phyloP scores from a whole-genome alignment of 2,113 vertebrate species.

The Phyllopteryx taeniolatus region DNA sequence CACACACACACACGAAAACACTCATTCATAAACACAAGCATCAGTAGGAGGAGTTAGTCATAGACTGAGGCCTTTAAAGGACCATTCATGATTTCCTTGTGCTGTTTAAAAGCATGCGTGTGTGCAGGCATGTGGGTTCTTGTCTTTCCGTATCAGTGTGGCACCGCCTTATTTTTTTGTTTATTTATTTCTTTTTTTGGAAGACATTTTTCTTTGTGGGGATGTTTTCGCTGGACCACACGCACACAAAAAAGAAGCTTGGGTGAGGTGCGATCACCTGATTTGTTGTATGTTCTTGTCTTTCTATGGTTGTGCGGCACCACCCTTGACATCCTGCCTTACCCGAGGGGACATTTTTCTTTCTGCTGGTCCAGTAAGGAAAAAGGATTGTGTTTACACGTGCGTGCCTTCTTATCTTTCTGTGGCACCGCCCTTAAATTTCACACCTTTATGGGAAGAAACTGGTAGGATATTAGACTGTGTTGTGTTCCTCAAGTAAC shows the following conservation, averaged over 20 bases:
- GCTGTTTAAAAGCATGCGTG: neutral
- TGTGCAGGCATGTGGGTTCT: neutral
- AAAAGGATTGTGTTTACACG: too few species aligned
- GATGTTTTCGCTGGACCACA: neutral
- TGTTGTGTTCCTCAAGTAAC: conserved; percentile 47
- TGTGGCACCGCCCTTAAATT: neutral
- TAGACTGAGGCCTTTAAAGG: conserved; percentile 11
- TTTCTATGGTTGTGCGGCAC: neutral
- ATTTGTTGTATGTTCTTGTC: neutral
- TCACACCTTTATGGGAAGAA: neutral
- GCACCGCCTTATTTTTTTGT: too few species aligned
- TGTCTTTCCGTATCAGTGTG: too few species aligned
- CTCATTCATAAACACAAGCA: conserved; percentile 9
- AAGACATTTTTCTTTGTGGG: too few species aligned
- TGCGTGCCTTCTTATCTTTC: neutral
- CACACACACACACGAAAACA: neutral
- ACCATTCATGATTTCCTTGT: conserved; percentile 19
- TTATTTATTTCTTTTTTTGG: too few species aligned
- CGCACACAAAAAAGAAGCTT: too few species aligned
- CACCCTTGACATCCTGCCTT: neutral
- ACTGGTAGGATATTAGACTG: conserved; percentile 6
- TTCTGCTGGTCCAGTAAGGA: too few species aligned
- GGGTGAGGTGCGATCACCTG: too few species aligned
- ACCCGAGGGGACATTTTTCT: too few species aligned
- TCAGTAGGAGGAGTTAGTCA: conserved; percentile 3